Percentiles rank a stretch among this genome's conserved stretches.
These are phyloP conservation scores for Brachyistius frenatus DNA, from an alignment of 2,113 vertebrate species.

Conservation along the genomic window DNA sequence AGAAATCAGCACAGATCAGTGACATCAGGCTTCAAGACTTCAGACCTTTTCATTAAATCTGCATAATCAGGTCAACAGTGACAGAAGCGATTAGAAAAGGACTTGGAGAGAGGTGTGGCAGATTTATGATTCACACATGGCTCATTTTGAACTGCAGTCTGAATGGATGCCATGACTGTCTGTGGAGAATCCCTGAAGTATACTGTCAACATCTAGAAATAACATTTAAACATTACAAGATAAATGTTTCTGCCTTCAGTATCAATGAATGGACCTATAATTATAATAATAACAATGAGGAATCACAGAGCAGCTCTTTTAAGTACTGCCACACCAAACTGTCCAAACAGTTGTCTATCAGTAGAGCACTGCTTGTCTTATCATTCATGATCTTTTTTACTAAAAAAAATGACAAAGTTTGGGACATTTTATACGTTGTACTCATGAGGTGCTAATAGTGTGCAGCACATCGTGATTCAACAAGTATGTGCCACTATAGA, in stretches of 20 bases:
- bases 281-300: not conserved
- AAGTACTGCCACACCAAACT: not conserved
- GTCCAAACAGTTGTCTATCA: no score
- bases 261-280: not conserved
- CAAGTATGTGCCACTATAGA: not conserved
- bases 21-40: conserved; percentile 23
- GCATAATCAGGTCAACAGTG: conserved; percentile 16
- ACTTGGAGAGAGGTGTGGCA: conserved; percentile 33
- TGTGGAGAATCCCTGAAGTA: conserved; percentile 8
- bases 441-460: no score
- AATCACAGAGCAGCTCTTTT: not conserved
- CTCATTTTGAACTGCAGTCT: not conserved
- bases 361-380: no score
- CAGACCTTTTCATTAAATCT: conserved; percentile 11
- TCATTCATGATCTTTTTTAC: no score
- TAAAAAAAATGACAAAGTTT: no score
- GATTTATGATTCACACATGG: conserved; percentile 36
- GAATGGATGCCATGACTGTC: conserved; percentile 4
- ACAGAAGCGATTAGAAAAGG: conserved; percentile 28
- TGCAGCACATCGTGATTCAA: not conserved
- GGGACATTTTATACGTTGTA: no score
- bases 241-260: conserved; percentile 27
- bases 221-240: conserved; percentile 4
- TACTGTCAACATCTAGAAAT: not conserved
- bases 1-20: conserved; percentile 44